Base-by-base conservation (phyloP, 2,113 vertebrate species). In the Callopanchax toddi region DNA sequence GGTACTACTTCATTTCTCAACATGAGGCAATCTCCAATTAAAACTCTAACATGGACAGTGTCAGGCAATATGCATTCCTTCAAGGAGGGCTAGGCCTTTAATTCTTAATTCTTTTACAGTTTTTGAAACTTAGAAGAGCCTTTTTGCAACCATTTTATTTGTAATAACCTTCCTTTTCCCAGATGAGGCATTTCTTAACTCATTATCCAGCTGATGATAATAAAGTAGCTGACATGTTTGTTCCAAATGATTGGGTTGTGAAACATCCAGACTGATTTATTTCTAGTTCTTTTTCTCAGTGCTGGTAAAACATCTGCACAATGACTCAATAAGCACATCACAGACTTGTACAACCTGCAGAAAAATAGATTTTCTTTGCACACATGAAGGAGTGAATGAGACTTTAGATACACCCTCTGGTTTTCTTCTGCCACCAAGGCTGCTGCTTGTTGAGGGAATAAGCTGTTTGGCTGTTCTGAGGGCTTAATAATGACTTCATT, bases 301-400 rank as follows among this genome's bases (percentile, higher is more conserved):
- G 42, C 46, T 60, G 12, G 44, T 68, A 55, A 74, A 76, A 68
- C 69, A 82, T 73, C 76, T 74, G 73, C 50, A 55, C 56, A 58
- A 71, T 58, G 23, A 68, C 62, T 81, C 53, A 51, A 29, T 62
- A 37, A 57, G 20, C 5, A 6, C 2, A 79, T 46, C 51, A 40
- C 15, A 22, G 22, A 34, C 22, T 71, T 60, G 44, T 42, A 20
- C 62, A 71, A 4, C 15, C 26, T 16, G 5, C 17, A 13, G 21
- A 72, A 63, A 67, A 74, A 64, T 45, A 37, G 3, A 6, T 53
- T 26, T 23, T 56, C 36, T 69, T 63, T 25, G n/a, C 60, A 74
- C 8, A 22, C 23, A 20, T 44, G 21, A 12, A 40, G 40, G 17
- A 34, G 18, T 46, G 39, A 49, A 69, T 64, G 67, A 63, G 23